Conservation (phyloP, 2,888 invertebrate genomes). For the Hemistola chrysoprasaria region DNA sequence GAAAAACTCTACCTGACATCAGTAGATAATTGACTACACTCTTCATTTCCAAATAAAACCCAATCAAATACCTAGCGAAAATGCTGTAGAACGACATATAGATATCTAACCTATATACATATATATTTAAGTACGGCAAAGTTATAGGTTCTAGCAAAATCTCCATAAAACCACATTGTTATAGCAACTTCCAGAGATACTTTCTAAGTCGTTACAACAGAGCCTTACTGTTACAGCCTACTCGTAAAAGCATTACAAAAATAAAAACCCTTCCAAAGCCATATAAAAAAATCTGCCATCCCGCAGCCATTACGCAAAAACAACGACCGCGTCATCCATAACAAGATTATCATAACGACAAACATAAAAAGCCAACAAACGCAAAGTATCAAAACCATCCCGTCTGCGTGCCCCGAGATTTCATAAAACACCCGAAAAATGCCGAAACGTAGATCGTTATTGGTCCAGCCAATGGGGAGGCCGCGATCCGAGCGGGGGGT, state of each 20-base stretch:
- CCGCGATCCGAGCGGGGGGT: constrained; percentile 57
- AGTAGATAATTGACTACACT: too few species aligned
- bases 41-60: too few species aligned
- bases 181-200: too few species aligned
- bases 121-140: too few species aligned
- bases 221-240: neutral
- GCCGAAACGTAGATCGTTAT: constrained; percentile 72
- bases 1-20: too few species aligned
- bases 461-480: constrained; percentile 55
- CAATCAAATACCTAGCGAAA: too few species aligned
- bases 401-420: constrained; percentile 47
- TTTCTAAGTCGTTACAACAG: too few species aligned
- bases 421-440: constrained; percentile 73
- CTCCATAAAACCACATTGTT: too few species aligned
- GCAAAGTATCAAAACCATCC: constrained; percentile 28
- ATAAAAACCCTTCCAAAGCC: constrained; percentile 22
- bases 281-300: constrained; percentile 32
- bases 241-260: constrained; percentile 7
- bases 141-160: too few species aligned
- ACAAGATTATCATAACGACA: constrained; percentile 71
- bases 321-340: constrained; percentile 59
- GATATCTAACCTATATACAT: too few species aligned
- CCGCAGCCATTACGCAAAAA: constrained; percentile 68
- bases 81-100: too few species aligned
- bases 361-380: constrained; percentile 27